A percentile compares a stretch with the other conserved stretches of the same genome.
These are phyloP conservation scores for Serranus cabrilla DNA, from an alignment of 2,797 vertebrate species.

Conservation along the genomic window DNA sequence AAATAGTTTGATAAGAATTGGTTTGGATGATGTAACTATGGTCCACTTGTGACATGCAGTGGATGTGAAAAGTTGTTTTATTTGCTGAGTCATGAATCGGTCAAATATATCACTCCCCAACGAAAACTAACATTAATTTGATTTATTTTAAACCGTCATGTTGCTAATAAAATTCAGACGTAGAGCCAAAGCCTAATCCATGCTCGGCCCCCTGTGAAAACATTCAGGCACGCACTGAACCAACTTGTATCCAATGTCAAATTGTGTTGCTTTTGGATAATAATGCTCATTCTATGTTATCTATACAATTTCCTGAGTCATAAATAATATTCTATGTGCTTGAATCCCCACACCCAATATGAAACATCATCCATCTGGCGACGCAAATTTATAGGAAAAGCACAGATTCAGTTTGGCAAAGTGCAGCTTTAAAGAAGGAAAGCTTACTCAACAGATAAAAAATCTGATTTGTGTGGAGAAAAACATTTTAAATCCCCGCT, in stretches of 20 bases:
- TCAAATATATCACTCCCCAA: slow-evolving; percentile 32
- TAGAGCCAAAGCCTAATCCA: slow-evolving; percentile 21
- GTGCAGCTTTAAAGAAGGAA: background rate
- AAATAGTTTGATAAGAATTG: background rate
- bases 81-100: slow-evolving; percentile 35
- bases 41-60: background rate
- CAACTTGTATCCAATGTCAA: slow-evolving; percentile 6
- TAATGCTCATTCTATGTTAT: slow-evolving; percentile 8
- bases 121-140: slow-evolving; percentile 18
- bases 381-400: slow-evolving; percentile 14
- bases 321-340: slow-evolving; percentile 38
- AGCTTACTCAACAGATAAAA: background rate
- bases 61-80: slow-evolving; percentile 30
- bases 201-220: slow-evolving; percentile 26
- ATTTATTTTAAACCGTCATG: slow-evolving; percentile 34
- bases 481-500: slow-evolving; percentile 9
- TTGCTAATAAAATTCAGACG: slow-evolving; percentile 21
- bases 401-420: slow-evolving; percentile 3
- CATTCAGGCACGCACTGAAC: slow-evolving; percentile 17
- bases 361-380: slow-evolving; percentile 13
- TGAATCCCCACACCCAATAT: slow-evolving; percentile 20
- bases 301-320: slow-evolving; percentile 23
- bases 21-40: slow-evolving; percentile 15
- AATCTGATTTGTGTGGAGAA: slow-evolving; percentile 17
- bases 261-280: slow-evolving; percentile 38